Conservation (phyloP, 2,113 vertebrate genomes). For the Lepisosteus osseus region DNA sequence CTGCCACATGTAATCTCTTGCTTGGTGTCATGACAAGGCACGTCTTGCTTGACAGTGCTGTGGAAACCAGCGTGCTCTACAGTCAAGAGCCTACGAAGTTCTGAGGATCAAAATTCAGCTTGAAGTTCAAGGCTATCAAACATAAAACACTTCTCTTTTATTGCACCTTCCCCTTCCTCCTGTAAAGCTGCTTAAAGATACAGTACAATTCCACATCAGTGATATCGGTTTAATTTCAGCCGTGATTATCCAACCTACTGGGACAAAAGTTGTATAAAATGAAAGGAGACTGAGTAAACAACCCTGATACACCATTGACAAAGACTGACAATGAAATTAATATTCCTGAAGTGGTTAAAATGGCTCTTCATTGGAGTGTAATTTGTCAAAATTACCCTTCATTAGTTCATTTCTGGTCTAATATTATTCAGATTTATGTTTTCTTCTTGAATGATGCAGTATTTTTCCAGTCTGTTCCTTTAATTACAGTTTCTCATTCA, state of each 20-base stretch:
- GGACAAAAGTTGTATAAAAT: background rate
- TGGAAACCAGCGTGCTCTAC: slow-evolving; percentile 14
- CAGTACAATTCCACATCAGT: slow-evolving; percentile 13
- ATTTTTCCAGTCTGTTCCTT: too few relatives aligned
- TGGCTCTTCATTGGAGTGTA: too few relatives aligned
- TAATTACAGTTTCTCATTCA: too few relatives aligned
- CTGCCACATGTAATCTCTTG: slow-evolving; percentile 39
- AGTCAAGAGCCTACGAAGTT: slow-evolving; percentile 30
- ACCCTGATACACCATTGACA: background rate
- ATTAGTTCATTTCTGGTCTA: too few relatives aligned
- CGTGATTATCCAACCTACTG: background rate
- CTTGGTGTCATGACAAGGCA: background rate
- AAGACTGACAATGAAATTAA: too few relatives aligned
- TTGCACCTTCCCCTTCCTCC: background rate
- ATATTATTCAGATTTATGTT: too few relatives aligned
- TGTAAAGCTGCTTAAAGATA: slow-evolving; percentile 12
- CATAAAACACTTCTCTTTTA: slow-evolving; percentile 36
- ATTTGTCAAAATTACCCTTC: too few relatives aligned
- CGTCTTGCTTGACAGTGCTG: slow-evolving; percentile 22
- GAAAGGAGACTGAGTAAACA: background rate
- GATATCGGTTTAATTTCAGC: slow-evolving; percentile 7
- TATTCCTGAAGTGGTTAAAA: too few relatives aligned
- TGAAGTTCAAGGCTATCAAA: slow-evolving; percentile 35
- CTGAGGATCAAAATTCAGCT: slow-evolving; percentile 32
- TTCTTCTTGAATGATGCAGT: too few relatives aligned